phyloP scores from a whole-genome alignment of 2,888 invertebrate species.

The Lochmaea crataegi region DNA sequence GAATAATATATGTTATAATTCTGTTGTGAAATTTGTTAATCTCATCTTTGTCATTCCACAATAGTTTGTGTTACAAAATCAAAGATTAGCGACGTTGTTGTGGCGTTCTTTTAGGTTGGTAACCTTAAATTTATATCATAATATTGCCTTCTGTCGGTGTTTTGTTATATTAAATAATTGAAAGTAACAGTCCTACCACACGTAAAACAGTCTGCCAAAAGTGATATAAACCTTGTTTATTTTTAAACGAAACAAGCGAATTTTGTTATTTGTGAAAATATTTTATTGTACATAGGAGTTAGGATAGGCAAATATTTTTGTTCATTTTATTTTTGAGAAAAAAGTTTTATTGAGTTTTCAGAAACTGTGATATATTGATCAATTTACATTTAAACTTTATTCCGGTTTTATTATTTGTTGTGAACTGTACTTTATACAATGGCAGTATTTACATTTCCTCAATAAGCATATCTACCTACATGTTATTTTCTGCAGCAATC shows the following conservation, averaged over 20 bases:
- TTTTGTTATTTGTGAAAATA: constrained; percentile 35
- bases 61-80: too few species aligned
- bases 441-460: constrained; percentile 1
- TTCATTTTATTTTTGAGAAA: constrained; percentile 29
- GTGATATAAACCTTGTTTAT: not conserved
- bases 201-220: not conserved
- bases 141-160: too few species aligned
- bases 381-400: constrained; percentile 6
- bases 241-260: constrained; percentile 22
- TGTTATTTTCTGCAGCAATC: constrained; percentile 7
- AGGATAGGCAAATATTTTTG: constrained; percentile 36
- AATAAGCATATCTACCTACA: not conserved
- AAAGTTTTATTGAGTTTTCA: constrained; percentile 29
- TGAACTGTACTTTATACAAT: constrained; percentile 8
- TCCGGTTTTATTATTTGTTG: constrained; percentile 9
- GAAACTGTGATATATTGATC: constrained; percentile 39
- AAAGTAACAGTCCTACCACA: too few species aligned
- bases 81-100: too few species aligned
- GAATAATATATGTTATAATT: too few species aligned
- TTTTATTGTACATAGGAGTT: constrained; percentile 48
- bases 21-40: too few species aligned
- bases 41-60: too few species aligned
- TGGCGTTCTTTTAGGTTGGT: too few species aligned
- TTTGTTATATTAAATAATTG: not conserved
- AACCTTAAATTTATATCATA: too few species aligned